These are phyloP conservation scores for Cremastobaeus sp. DNA, from an alignment of 2,888 invertebrate species.

Conservation along the genomic window DNA sequence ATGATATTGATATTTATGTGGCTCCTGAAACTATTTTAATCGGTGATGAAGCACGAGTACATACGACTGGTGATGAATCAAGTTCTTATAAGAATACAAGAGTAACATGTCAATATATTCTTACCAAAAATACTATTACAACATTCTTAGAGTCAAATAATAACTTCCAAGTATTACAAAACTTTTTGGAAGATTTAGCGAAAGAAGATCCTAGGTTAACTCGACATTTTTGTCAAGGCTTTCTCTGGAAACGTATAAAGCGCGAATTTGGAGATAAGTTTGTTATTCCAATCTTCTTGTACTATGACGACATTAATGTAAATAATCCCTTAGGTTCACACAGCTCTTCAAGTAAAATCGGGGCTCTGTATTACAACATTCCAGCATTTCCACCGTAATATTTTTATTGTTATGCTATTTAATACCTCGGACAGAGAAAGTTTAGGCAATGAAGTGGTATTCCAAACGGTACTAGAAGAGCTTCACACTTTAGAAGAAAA, in stretches of 20 bases:
- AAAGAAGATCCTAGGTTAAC: not conserved
- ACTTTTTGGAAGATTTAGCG: not conserved
- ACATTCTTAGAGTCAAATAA: not conserved
- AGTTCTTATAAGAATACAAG: not conserved
- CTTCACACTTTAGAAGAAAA: no score
- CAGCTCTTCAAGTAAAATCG: constrained; percentile 10
- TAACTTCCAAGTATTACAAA: not conserved
- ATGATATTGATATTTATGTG: not conserved
- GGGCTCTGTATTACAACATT: constrained; percentile 40
- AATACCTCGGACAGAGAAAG: not conserved
- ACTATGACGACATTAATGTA: not conserved
- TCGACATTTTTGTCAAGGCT: not conserved
- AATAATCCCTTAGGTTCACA: not conserved
- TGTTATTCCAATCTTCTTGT: not conserved
- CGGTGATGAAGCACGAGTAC: not conserved
- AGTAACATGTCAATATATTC: not conserved
- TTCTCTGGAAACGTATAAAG: not conserved
- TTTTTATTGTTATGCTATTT: not conserved
- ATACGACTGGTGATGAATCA: not conserved
- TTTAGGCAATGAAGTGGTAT: no score
- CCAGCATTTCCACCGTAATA: not conserved
- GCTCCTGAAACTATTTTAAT: not conserved
- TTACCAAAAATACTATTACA: not conserved
- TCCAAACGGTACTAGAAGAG: constrained; percentile 42
- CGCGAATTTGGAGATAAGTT: not conserved